A percentile compares a stretch with the other conserved stretches of the same genome.
phyloP scores from a whole-genome alignment of 2,797 vertebrate species.

The Bothrops alternatus region DNA sequence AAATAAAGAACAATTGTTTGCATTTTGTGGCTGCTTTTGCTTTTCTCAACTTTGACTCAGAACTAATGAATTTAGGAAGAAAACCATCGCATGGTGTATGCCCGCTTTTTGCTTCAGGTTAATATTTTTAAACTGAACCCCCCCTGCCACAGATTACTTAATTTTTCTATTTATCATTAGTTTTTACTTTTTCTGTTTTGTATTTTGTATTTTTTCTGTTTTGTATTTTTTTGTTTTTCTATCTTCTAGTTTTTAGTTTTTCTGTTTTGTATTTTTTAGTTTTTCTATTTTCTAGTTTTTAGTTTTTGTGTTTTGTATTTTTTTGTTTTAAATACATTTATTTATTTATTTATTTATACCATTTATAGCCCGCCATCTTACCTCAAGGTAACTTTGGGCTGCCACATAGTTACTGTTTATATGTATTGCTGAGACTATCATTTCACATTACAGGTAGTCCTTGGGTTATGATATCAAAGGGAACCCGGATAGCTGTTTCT shows the following conservation, averaged over 20 bases:
- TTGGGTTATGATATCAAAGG: not conserved
- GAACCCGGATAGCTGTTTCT: not conserved
- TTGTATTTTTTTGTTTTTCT: not conserved
- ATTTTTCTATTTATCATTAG: not conserved
- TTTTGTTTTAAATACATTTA: not conserved
- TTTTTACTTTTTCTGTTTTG: not conserved
- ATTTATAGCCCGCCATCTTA: not conserved
- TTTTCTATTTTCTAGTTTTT: not conserved
- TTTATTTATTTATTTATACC: not conserved
- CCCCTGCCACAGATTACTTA: not conserved
- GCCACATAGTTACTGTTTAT: not conserved
- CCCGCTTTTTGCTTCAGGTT: not conserved
- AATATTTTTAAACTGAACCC: not conserved
- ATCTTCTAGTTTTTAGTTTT: no score
- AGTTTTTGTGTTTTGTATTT: not conserved
- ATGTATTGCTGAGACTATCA: not conserved
- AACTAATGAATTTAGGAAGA: not conserved
- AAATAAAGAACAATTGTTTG: conserved; percentile 35
- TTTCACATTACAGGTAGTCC: not conserved
- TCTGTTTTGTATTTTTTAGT: not conserved
- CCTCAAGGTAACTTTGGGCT: not conserved
- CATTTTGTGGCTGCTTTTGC: not conserved
- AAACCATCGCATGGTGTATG: not conserved
- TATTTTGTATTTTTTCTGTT: not conserved
- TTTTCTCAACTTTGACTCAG: not conserved